A percentile compares a stretch with the other conserved stretches of the same genome.
phyloP scores from a whole-genome alignment of 2,113 vertebrate species.

The Ochotona princeps region DNA sequence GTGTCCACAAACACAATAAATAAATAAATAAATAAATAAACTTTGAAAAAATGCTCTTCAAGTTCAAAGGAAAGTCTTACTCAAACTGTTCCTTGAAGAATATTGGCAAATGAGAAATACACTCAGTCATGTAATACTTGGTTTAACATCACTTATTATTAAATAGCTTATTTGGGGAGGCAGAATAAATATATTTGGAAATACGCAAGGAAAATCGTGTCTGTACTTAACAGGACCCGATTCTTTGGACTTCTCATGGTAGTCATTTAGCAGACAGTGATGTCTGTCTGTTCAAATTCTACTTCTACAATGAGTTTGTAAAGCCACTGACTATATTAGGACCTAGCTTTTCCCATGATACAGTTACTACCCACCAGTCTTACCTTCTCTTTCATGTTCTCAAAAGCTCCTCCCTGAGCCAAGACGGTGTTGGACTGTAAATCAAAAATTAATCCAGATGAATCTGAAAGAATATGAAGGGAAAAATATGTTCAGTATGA shows the following conservation, averaged over 20 bases:
- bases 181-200: not conserved
- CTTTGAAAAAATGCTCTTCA: constrained; percentile 5
- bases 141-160: constrained; percentile 16
- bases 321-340: not conserved
- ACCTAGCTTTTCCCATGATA: constrained; percentile 50
- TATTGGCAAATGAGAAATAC: not conserved
- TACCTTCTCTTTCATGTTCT: constrained; percentile 99
- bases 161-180: constrained; percentile 19
- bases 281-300: not conserved
- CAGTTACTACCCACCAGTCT: constrained; percentile 58
- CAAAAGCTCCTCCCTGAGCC: constrained; percentile 95
- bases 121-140: constrained; percentile 2
- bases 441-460: constrained; percentile 95
- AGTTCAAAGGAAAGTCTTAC: not conserved
- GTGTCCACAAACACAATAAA: too few species aligned
- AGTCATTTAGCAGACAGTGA: not conserved
- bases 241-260: not conserved
- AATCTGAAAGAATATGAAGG: constrained; percentile 86
- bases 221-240: not conserved
- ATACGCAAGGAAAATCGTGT: constrained; percentile 20
- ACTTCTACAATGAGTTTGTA: constrained; percentile 43
- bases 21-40: too few species aligned
- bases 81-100: constrained; percentile 21
- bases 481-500: constrained; percentile 60
- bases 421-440: constrained; percentile 96